These are phyloP conservation scores for Morpho deidamia DNA, from an alignment of 2,888 invertebrate genomes.

Conservation along the genomic window DNA sequence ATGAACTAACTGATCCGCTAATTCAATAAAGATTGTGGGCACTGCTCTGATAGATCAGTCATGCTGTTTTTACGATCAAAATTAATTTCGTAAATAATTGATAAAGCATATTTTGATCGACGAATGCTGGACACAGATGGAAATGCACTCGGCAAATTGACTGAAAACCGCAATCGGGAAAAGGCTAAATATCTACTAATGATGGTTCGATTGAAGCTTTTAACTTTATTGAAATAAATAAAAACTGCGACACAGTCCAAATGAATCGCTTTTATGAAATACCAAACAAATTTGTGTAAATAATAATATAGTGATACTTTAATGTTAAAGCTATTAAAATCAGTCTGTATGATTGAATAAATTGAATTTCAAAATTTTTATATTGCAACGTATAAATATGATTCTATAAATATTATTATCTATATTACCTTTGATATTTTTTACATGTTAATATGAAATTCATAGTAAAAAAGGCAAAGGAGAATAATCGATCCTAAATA, in stretches of 20 bases:
- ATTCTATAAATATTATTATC: too few relatives aligned
- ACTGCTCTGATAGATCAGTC: conserved; percentile 38
- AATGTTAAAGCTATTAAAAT: too few relatives aligned
- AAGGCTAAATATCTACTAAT: conserved; percentile 76
- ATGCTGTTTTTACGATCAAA: conserved; percentile 60
- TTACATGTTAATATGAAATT: too few relatives aligned
- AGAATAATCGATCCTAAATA: too few relatives aligned
- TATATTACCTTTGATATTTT: too few relatives aligned
- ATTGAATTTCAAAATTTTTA: too few relatives aligned
- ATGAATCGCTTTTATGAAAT: neutral
- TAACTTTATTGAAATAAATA: conserved; percentile 27
- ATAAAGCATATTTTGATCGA: conserved; percentile 59
- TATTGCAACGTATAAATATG: too few relatives aligned
- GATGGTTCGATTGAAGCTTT: conserved; percentile 57
- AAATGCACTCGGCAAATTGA: conserved; percentile 75
- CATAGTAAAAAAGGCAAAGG: too few relatives aligned
- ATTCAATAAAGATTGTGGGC: conserved; percentile 56
- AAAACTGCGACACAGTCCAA: conserved; percentile 21
- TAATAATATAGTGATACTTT: neutral
- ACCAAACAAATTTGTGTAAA: conserved; percentile 1
- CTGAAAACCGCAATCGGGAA: conserved; percentile 71
- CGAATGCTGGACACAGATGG: conserved; percentile 58
- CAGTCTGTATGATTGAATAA: too few relatives aligned
- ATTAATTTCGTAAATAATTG: conserved; percentile 75
- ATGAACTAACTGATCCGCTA: conserved; percentile 40